phyloP scores from a whole-genome alignment of 1,140 invertebrate genomes.

The Drosophila littoralis region DNA sequence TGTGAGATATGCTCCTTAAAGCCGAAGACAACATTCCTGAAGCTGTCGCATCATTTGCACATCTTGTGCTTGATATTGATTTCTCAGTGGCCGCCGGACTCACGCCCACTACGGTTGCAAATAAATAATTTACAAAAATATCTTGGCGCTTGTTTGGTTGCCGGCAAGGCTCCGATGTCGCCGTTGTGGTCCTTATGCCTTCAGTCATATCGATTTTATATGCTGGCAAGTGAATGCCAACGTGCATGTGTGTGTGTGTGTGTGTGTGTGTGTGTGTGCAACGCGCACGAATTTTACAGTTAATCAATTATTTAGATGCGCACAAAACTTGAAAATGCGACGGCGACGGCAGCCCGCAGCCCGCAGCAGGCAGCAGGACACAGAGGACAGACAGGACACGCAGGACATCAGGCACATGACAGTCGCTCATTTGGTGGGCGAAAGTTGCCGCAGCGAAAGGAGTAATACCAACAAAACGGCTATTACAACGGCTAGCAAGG shows the following conservation, averaged over 20 bases:
- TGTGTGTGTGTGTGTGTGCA: conserved; percentile 46
- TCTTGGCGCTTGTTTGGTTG: conserved; percentile 31
- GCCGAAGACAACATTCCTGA: background rate
- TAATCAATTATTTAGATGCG: conserved; percentile 82
- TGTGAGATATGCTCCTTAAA: conserved; percentile 10
- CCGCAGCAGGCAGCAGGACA: background rate
- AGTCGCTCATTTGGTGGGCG: conserved; percentile 28
- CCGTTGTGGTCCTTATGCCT: conserved; percentile 56
- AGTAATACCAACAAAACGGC: conserved; percentile 6
- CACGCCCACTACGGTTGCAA: conserved; percentile 38
- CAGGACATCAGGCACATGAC: background rate
- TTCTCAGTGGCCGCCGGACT: conserved; percentile 14
- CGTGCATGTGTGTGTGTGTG: conserved; percentile 28
- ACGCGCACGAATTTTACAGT: conserved; percentile 73
- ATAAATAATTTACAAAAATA: conserved; percentile 71
- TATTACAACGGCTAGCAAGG: conserved; percentile 4
- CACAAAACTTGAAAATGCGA: conserved; percentile 76
- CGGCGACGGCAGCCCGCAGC: background rate
- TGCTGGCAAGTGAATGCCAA: conserved; percentile 19
- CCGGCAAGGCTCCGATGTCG: conserved; percentile 16
- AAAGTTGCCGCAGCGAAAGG: conserved; percentile 47
- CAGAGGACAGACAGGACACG: background rate
- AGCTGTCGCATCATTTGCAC: conserved; percentile 23
- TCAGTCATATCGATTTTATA: conserved; percentile 73
- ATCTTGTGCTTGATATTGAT: conserved; percentile 48